These are phyloP conservation scores for Lophotriccus pileatus DNA, from an alignment of 2,797 vertebrate species.

Conservation along the genomic window DNA sequence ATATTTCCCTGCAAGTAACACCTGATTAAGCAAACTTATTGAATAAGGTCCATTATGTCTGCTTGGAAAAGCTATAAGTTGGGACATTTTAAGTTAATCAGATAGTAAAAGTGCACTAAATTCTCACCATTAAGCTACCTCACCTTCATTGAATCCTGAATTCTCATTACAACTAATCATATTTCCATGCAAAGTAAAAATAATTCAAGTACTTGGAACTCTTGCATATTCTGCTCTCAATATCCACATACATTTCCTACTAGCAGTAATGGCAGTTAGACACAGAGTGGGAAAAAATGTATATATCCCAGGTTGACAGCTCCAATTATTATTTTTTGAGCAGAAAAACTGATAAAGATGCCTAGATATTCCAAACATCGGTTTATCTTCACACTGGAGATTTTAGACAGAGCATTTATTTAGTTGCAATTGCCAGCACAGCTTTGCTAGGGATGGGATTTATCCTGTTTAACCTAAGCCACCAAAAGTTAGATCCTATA, in stretches of 20 bases:
- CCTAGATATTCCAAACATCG: background rate
- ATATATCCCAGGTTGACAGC: background rate
- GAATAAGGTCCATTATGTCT: conserved; percentile 60
- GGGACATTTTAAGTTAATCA: conserved; percentile 63
- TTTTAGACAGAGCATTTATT: background rate
- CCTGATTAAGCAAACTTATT: conserved; percentile 64
- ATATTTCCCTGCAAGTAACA: conserved; percentile 46
- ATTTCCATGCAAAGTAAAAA: conserved; percentile 52
- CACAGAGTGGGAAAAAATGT: background rate
- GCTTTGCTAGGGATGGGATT: background rate
- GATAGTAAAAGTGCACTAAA: conserved; percentile 55
- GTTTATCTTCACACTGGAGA: background rate
- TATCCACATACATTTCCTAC: background rate
- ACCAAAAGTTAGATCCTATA: background rate
- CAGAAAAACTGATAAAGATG: background rate
- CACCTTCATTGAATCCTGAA: conserved; percentile 50
- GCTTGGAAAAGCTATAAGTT: conserved; percentile 50
- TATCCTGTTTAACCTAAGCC: background rate
- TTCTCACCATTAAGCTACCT: conserved; percentile 43
- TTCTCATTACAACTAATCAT: conserved; percentile 56
- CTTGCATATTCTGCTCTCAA: background rate
- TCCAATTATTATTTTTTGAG: background rate
- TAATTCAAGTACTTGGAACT: conserved; percentile 36
- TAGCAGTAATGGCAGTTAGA: background rate
- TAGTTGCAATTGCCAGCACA: background rate